These are phyloP conservation scores for Choreutis nemorana DNA, from an alignment of 2,888 invertebrate genomes.

Conservation along the genomic window DNA sequence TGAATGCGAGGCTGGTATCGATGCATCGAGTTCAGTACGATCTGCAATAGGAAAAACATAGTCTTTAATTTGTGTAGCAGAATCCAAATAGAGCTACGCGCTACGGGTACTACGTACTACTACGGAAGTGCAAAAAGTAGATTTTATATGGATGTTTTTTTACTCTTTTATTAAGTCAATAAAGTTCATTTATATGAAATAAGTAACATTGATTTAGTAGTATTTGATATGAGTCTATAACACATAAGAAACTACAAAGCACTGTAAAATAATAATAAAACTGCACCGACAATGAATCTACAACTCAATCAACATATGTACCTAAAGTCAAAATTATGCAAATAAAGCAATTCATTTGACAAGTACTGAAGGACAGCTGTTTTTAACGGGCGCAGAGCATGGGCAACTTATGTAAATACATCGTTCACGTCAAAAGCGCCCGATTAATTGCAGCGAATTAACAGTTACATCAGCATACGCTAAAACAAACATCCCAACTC, in stretches of 20 bases:
- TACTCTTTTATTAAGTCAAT: too few relatives aligned
- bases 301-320: not conserved
- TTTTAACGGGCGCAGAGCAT: conserved; percentile 14
- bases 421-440: conserved; percentile 7
- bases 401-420: conserved; percentile 15
- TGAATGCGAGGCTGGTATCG: conserved; percentile 98
- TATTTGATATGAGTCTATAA: too few relatives aligned
- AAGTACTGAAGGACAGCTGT: conserved; percentile 22
- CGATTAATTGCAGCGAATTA: conserved; percentile 9
- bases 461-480: too few relatives aligned
- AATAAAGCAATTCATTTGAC: conserved; percentile 19
- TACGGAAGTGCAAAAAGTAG: too few relatives aligned
- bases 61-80: not conserved
- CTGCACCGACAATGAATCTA: too few relatives aligned
- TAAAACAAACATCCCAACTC: too few relatives aligned
- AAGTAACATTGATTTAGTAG: too few relatives aligned
- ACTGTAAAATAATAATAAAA: too few relatives aligned
- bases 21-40: conserved; percentile 99
- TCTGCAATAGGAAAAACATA: conserved; percentile 72
- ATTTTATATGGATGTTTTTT: too few relatives aligned
- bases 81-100: not conserved
- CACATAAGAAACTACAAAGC: too few relatives aligned
- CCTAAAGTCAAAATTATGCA: conserved; percentile 18
- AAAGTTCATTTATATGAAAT: too few relatives aligned
- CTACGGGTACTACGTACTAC: too few relatives aligned